Evolutionary conservation across 1,140 invertebrate species (phyloP).

Genomic region (Maconellicoccus hirsutus): DNA sequence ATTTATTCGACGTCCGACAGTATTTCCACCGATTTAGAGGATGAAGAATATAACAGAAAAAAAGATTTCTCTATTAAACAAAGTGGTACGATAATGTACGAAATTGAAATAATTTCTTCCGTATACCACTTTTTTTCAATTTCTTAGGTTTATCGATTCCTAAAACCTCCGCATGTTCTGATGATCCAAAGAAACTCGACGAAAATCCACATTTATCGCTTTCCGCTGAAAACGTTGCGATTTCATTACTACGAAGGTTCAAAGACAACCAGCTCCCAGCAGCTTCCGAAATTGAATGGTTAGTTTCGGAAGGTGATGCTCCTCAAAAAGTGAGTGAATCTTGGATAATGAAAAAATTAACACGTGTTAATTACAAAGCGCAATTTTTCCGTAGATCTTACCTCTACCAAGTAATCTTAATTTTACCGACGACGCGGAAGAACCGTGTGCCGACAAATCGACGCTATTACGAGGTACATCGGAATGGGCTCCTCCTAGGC

Average conservation of each 20-base stretch:
- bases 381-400: constrained; percentile 41
- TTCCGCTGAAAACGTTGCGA: constrained; percentile 66
- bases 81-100: too few species aligned
- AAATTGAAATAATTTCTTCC: too few species aligned
- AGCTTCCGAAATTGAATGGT: constrained; percentile 68
- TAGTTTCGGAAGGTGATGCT: constrained; percentile 66
- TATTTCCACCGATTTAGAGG: constrained; percentile 39
- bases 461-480: constrained; percentile 55
- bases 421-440: constrained; percentile 38
- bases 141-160: constrained; percentile 41
- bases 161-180: constrained; percentile 44
- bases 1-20: constrained; percentile 38
- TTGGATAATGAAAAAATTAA: background rate
- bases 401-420: constrained; percentile 61
- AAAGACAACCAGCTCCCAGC: constrained; percentile 63
- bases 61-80: too few species aligned
- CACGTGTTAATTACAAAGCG: constrained; percentile 17
- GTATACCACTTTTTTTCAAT: too few species aligned
- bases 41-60: constrained; percentile 39
- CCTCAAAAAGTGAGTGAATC: constrained; percentile 49
- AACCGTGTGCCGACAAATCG: constrained; percentile 35
- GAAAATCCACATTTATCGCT: constrained; percentile 33
- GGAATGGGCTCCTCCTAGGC: constrained; percentile 73
- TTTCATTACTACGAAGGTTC: constrained; percentile 63
- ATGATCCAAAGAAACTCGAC: background rate